These are phyloP conservation scores for Camponotus fellah DNA, from an alignment of 2,888 invertebrate genomes.

Conservation along the genomic window DNA sequence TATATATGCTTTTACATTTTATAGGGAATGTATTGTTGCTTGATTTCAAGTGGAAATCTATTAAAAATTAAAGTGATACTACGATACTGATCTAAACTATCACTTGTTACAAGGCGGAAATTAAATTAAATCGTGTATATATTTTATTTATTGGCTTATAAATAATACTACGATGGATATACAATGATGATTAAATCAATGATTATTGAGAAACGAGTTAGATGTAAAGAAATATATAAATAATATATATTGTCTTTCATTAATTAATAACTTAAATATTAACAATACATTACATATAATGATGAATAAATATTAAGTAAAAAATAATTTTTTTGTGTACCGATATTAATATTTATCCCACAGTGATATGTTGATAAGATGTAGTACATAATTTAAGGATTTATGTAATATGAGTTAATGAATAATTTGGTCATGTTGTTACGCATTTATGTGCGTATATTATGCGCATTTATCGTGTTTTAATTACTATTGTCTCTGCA, in stretches of 20 bases:
- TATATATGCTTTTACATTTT: slow-evolving; percentile 31
- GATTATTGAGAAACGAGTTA: slow-evolving; percentile 23
- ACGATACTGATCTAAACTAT: slow-evolving; percentile 18
- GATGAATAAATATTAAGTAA: not conserved
- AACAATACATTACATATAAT: not conserved
- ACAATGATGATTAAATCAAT: slow-evolving; percentile 15
- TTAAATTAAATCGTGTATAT: not conserved
- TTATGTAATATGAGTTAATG: slow-evolving; percentile 19
- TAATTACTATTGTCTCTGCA: slow-evolving; percentile 50
- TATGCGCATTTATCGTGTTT: too few relatives aligned
- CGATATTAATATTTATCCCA: not conserved
- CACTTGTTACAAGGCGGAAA: slow-evolving; percentile 13
- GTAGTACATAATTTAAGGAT: slow-evolving; percentile 30
- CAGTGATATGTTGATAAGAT: slow-evolving; percentile 61
- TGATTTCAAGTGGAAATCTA: slow-evolving; percentile 27
- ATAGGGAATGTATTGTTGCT: slow-evolving; percentile 9
- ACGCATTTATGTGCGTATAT: not conserved
- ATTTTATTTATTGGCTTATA: slow-evolving; percentile 14
- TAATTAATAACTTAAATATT: slow-evolving; percentile 21
- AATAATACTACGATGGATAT: slow-evolving; percentile 3
- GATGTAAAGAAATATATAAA: slow-evolving; percentile 9
- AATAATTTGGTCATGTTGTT: slow-evolving; percentile 54
- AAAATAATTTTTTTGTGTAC: slow-evolving; percentile 7
- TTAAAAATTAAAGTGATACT: slow-evolving; percentile 28
- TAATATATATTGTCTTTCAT: slow-evolving; percentile 14